phyloP scores from a whole-genome alignment of 1,140 invertebrate genomes.

The Charaxes varanes region DNA sequence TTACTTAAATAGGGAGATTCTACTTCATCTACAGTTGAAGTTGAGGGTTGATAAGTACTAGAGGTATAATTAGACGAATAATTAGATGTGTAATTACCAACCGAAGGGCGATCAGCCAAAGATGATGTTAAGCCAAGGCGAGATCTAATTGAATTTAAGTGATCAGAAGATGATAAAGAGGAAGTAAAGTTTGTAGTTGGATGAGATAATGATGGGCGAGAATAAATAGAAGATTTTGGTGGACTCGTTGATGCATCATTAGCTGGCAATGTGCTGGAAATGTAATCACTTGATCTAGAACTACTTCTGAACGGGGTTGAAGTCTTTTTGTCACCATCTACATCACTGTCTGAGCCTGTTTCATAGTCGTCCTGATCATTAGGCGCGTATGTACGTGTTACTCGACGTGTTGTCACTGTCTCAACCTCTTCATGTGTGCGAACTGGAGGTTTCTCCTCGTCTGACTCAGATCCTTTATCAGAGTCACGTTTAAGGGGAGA shows the following conservation, averaged over 20 bases:
- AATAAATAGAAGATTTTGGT: constrained; percentile 53
- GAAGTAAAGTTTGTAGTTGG: constrained; percentile 37
- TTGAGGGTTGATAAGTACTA: constrained; percentile 51
- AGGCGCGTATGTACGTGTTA: constrained; percentile 60
- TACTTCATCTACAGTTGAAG: constrained; percentile 56
- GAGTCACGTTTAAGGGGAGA: constrained; percentile 66
- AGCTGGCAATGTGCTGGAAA: constrained; percentile 54
- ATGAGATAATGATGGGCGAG: constrained; percentile 45
- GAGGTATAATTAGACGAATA: constrained; percentile 41
- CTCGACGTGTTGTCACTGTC: constrained; percentile 61
- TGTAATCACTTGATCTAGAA: constrained; percentile 63
- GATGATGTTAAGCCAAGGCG: constrained; percentile 61
- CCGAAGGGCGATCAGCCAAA: constrained; percentile 41
- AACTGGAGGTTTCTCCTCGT: constrained; percentile 60
- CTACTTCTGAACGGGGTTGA: constrained; percentile 51
- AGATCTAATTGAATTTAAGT: constrained; percentile 73
- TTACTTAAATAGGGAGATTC: constrained; percentile 81
- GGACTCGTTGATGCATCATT: constrained; percentile 42
- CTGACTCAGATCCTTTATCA: constrained; percentile 74
- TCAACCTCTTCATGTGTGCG: constrained; percentile 67
- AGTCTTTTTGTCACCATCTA: constrained; percentile 56
- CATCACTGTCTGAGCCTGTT: constrained; percentile 75
- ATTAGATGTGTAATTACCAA: constrained; percentile 41
- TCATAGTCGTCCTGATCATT: constrained; percentile 75
- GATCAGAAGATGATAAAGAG: constrained; percentile 58